Evolutionary conservation across 2,113 vertebrate species (phyloP).

Genomic region (Prunella fulvescens): DNA sequence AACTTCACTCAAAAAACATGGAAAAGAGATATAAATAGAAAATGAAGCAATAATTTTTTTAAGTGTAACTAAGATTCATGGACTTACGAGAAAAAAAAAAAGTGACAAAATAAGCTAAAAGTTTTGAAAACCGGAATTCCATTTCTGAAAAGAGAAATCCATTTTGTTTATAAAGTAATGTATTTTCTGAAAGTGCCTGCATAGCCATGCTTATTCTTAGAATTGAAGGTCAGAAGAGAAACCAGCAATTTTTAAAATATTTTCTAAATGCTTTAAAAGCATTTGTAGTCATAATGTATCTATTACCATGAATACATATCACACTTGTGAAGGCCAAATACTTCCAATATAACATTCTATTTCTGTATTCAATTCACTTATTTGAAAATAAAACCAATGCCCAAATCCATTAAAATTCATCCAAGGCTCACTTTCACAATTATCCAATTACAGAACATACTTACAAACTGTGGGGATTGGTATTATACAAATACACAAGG

Average conservation of each 20-base stretch:
- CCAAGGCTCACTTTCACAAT: background rate
- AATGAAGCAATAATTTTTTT: background rate
- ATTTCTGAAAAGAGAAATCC: background rate
- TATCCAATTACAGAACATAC: background rate
- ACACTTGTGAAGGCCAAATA: background rate
- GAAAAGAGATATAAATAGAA: background rate
- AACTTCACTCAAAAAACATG: background rate
- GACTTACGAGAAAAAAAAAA: background rate
- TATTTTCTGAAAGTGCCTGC: background rate
- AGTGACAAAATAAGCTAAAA: background rate
- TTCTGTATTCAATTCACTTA: background rate
- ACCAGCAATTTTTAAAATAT: background rate
- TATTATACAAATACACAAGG: background rate
- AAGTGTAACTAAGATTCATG: background rate
- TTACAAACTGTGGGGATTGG: background rate
- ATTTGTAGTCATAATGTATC: background rate
- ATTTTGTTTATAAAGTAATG: background rate
- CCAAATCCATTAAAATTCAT: background rate
- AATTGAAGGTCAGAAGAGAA: background rate
- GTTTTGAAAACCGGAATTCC: background rate
- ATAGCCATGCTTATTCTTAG: background rate
- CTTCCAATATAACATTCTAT: background rate
- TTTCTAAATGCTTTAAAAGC: background rate
- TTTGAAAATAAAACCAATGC: background rate
- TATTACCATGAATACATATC: background rate